Conservation (phyloP, 2,888 invertebrate genomes). For the Philereme transversata region DNA sequence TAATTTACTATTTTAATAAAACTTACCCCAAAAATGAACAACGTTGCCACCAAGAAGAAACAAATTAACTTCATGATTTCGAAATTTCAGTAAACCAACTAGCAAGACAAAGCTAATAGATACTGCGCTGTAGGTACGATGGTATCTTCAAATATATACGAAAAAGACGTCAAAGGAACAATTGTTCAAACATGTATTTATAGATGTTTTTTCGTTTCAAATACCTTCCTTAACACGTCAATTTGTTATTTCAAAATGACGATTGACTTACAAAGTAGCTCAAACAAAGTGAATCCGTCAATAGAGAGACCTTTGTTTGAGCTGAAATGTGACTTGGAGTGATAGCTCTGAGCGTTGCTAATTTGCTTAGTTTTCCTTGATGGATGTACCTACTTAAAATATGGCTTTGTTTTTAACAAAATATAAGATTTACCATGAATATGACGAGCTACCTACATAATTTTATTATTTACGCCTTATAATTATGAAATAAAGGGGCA, state of each 20-base stretch:
- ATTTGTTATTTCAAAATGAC: not conserved
- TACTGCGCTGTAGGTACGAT: not conserved
- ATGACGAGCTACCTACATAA: not conserved
- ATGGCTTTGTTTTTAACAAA: not conserved
- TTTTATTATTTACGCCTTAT: too few species aligned
- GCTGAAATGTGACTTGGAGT: constrained; percentile 3
- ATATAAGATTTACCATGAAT: not conserved
- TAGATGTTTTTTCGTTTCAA: not conserved
- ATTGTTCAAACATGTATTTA: constrained; percentile 18
- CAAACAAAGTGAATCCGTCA: not conserved
- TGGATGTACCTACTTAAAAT: not conserved
- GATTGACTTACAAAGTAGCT: constrained; percentile 1
- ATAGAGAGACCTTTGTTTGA: constrained; percentile 5
- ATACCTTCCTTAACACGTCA: not conserved
- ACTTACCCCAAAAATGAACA: constrained; percentile 38
- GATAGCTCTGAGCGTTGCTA: not conserved
- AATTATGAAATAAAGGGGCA: too few species aligned
- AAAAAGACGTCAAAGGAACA: constrained; percentile 7
- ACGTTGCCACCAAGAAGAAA: constrained; percentile 25
- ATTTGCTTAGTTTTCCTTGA: not conserved
- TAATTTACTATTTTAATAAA: not conserved
- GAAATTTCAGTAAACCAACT: not conserved
- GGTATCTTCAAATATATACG: constrained; percentile 17
- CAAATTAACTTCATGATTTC: constrained; percentile 37
- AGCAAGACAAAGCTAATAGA: not conserved